A percentile compares a stretch with the other conserved stretches of the same genome.
phyloP scores from a whole-genome alignment of 2,797 vertebrate species.

The Sardinella longiceps region DNA sequence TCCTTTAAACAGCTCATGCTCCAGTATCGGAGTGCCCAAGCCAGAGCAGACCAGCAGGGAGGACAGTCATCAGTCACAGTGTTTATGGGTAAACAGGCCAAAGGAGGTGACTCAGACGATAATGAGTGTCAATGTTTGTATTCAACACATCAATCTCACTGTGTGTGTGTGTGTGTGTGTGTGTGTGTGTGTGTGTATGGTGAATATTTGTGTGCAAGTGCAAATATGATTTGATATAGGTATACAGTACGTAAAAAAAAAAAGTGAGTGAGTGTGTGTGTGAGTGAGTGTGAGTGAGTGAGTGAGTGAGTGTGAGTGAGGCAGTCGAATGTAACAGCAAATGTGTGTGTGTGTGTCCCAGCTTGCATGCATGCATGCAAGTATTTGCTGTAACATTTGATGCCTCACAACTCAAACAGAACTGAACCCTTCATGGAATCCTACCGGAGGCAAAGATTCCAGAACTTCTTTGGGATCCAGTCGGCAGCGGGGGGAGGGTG shows the following conservation, averaged over 20 bases:
- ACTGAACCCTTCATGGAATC: not conserved
- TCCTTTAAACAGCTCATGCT: too few species aligned
- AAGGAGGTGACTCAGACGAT: not conserved
- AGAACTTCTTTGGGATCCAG: slow-evolving; percentile 77
- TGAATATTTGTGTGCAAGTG: too few species aligned
- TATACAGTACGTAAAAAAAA: too few species aligned
- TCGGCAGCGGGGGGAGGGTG: slow-evolving; percentile 50
- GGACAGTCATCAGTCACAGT: not conserved
- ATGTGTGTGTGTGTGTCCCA: not conserved
- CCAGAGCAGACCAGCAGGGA: too few species aligned
- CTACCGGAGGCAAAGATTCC: slow-evolving; percentile 81
- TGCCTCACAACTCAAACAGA: not conserved
- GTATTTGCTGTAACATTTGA: not conserved
- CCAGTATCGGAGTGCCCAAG: too few species aligned
- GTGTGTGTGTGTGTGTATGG: too few species aligned
- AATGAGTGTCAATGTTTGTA: not conserved
- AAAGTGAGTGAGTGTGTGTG: too few species aligned
- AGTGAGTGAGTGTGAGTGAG: too few species aligned
- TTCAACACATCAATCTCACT: not conserved
- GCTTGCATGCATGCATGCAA: not conserved
- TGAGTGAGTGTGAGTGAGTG: too few species aligned
- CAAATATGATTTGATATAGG: too few species aligned
- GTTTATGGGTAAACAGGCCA: not conserved
- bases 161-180: not conserved
- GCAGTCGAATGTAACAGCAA: too few species aligned